Conservation (phyloP, 1,140 invertebrate species). For the Sitophilus oryzae region DNA sequence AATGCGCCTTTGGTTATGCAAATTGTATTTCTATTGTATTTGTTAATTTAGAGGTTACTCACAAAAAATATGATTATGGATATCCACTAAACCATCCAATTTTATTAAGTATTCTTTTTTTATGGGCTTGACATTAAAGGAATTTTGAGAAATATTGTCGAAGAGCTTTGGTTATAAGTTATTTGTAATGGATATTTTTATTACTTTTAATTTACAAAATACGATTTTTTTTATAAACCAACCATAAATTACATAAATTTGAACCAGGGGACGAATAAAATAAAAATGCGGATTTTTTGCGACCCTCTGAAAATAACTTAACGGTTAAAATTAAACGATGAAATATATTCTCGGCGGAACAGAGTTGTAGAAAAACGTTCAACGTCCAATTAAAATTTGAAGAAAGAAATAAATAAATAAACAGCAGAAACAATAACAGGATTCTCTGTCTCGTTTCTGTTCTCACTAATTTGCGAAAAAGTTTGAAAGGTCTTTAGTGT, state of each 20-base stretch:
- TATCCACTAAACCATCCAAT: no score
- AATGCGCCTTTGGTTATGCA: no score
- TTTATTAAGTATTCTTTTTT: no score
- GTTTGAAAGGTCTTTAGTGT: slow-evolving; percentile 8
- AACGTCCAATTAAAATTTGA: neutral
- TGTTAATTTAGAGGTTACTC: no score
- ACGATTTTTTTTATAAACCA: neutral
- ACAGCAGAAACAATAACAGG: neutral
- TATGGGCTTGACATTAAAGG: no score
- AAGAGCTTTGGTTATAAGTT: no score
- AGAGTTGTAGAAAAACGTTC: no score
- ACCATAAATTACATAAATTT: neutral
- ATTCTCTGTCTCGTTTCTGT: neutral
- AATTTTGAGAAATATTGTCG: no score
- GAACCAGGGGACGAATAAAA: neutral
- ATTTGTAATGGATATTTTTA: no score
- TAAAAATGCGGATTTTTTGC: neutral
- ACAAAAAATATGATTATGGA: no score
- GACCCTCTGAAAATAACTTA: neutral
- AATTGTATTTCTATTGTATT: no score
- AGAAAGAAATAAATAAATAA: neutral
- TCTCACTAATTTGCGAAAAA: slow-evolving; percentile 9
- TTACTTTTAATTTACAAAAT: neutral
- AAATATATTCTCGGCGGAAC: no score
- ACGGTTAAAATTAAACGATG: neutral